Conservation (phyloP, 2,113 vertebrate genomes). For the Pica pica region DNA sequence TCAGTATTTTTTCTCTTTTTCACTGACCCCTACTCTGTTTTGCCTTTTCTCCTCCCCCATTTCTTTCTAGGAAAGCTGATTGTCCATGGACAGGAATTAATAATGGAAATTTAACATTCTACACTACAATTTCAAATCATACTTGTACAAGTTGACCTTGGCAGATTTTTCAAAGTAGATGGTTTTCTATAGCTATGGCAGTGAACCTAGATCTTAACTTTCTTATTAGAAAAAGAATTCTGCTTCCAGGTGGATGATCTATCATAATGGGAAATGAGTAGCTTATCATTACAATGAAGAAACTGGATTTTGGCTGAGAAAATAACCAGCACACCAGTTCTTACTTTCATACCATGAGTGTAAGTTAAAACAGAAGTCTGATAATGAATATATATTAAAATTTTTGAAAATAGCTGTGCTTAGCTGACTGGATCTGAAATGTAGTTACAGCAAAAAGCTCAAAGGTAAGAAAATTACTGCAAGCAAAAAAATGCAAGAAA, state of each 20-base stretch:
- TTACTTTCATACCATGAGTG: neutral
- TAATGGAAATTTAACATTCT: neutral
- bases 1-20: neutral
- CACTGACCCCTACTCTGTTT: rapidly evolving
- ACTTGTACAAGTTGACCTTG: neutral
- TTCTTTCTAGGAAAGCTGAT: neutral
- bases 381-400: slow-evolving; percentile 18
- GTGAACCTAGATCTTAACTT: neutral
- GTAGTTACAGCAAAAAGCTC: neutral
- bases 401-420: neutral
- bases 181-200: neutral
- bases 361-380: neutral
- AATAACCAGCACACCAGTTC: neutral
- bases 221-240: neutral
- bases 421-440: neutral
- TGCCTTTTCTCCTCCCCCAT: neutral
- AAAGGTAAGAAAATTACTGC: neutral
- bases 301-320: neutral
- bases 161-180: neutral
- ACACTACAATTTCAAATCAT: neutral
- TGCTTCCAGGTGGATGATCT: neutral
- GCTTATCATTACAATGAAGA: neutral
- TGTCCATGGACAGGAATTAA: neutral
- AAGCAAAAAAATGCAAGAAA: neutral
- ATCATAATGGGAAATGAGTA: neutral